A percentile compares a stretch with the other conserved stretches of the same genome.
Conservation (phyloP, 2,797 vertebrate species). For the Chelmon rostratus region DNA sequence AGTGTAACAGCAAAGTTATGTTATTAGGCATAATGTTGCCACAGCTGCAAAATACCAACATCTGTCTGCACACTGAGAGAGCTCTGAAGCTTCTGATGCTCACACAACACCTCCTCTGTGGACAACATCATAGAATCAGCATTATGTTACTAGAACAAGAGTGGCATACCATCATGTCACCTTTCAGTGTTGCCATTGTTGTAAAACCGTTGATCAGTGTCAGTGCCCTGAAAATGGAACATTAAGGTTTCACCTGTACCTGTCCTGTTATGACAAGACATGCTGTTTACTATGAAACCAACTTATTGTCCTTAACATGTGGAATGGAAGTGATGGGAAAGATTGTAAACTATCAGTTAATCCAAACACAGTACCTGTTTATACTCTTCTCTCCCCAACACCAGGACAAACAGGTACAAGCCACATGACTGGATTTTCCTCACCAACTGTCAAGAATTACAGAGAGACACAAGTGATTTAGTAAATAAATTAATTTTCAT, state of each 20-base stretch:
- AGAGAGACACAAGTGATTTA: conserved; percentile 13
- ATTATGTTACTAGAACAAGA: neutral
- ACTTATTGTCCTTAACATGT: neutral
- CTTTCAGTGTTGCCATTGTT: neutral
- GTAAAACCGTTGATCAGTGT: neutral
- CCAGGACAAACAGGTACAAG: conserved; percentile 86
- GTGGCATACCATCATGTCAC: neutral
- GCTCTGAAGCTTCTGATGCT: too few species aligned
- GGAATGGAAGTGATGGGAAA: neutral
- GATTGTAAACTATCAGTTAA: neutral
- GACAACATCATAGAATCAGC: neutral
- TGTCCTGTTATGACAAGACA: neutral
- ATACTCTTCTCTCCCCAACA: conserved; percentile 83
- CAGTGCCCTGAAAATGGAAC: neutral
- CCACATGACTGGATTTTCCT: conserved; percentile 90
- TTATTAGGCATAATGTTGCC: too few species aligned
- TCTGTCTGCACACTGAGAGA: too few species aligned
- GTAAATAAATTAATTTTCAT: too few species aligned
- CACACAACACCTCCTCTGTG: too few species aligned
- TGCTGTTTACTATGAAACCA: neutral
- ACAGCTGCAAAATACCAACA: too few species aligned
- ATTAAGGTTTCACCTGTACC: neutral
- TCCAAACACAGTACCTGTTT: conserved; percentile 71
- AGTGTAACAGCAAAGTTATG: too few species aligned
- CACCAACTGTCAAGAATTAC: conserved; percentile 85